A percentile compares a stretch with the other conserved stretches of the same genome.
Conservation (phyloP, 1,140 invertebrate species). For the Sarcophaga peregrina region DNA sequence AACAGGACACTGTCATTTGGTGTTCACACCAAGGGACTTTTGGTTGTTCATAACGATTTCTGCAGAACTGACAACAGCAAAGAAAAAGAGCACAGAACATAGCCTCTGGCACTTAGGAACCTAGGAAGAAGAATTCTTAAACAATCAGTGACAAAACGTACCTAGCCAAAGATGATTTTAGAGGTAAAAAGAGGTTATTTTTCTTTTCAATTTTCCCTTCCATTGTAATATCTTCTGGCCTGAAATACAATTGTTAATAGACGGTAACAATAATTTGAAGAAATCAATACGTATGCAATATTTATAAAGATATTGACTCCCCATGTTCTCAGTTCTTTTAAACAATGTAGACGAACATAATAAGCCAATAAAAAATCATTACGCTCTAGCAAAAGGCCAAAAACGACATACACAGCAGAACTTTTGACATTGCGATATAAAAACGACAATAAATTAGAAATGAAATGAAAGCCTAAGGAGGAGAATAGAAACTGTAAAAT, state of each 20-base stretch:
- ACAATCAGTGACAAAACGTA: no score
- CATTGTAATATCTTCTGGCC: no score
- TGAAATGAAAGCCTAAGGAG: background rate
- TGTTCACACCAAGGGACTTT: no score
- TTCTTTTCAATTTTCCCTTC: no score
- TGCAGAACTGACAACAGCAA: no score
- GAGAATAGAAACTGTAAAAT: background rate
- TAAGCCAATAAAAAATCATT: conserved; percentile 1
- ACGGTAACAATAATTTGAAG: background rate
- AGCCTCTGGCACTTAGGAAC: no score
- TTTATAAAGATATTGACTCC: background rate
- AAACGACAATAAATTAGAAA: background rate
- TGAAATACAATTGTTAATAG: background rate
- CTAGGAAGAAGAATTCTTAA: no score
- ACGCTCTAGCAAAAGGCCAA: background rate
- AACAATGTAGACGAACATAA: background rate
- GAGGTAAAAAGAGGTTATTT: no score
- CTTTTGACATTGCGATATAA: background rate
- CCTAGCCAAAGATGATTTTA: no score
- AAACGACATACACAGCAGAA: background rate
- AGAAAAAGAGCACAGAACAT: no score
- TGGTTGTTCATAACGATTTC: no score
- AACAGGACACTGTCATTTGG: no score
- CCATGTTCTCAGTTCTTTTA: background rate
- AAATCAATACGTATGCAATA: background rate